Conservation (phyloP, 2,797 vertebrate species). For the Melanotaenia pygmaea region DNA sequence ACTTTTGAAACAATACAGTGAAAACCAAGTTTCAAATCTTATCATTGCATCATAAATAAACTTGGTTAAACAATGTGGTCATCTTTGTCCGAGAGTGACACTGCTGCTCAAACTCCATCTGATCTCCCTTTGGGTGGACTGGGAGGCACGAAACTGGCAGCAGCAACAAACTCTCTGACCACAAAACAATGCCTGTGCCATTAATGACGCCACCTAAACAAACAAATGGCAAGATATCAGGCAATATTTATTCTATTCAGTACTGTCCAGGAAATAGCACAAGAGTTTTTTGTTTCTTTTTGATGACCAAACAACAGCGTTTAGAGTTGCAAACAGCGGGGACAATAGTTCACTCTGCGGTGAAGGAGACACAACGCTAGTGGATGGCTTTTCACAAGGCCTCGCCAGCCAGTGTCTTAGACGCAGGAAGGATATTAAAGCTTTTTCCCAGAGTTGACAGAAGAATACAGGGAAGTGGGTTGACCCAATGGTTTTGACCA, state of each 20-base stretch:
- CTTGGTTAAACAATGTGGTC: conserved; percentile 58
- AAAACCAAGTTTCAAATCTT: conserved; percentile 49
- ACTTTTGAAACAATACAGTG: conserved; percentile 63
- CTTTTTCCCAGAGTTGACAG: conserved; percentile 82
- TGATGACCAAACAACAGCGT: conserved; percentile 40
- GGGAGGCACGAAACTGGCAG: conserved; percentile 34
- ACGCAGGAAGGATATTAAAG: conserved; percentile 80
- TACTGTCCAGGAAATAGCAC: conserved; percentile 54
- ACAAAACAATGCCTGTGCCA: conserved; percentile 54
- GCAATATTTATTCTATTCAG: conserved; percentile 68
- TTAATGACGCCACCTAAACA: conserved; percentile 42
- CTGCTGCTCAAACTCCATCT: conserved; percentile 32
- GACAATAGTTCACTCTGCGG: conserved; percentile 59
- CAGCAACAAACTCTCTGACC: conserved; percentile 26
- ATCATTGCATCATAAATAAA: conserved; percentile 69
- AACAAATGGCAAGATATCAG: conserved; percentile 59
- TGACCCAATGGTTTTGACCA: conserved; percentile 76
- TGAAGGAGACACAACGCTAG: conserved; percentile 40
- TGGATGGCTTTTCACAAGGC: conserved; percentile 58
- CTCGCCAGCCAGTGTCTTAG: conserved; percentile 47
- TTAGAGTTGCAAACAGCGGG: conserved; percentile 66
- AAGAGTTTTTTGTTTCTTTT: conserved; percentile 49
- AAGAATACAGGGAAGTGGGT: conserved; percentile 82
- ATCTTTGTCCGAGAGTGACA: conserved; percentile 48
- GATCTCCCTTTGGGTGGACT: conserved; percentile 18